A percentile compares a stretch with the other conserved stretches of the same genome.
These are phyloP conservation scores for Sterrhoptilus dennistouni DNA, from an alignment of 2,113 vertebrate species.

Conservation along the genomic window DNA sequence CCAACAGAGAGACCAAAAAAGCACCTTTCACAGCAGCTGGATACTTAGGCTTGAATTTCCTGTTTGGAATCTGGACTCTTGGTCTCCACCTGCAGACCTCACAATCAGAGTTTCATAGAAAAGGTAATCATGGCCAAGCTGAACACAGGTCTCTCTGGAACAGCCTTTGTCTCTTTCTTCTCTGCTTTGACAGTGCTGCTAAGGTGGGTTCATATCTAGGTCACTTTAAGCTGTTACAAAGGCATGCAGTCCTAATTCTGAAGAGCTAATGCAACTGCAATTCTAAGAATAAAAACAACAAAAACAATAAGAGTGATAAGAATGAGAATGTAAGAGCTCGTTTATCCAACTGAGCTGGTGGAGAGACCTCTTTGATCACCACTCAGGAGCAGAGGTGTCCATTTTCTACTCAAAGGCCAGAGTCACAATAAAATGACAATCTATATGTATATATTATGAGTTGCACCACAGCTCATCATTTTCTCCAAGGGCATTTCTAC, in stretches of 20 bases:
- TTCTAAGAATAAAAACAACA: not conserved
- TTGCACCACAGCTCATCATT: accelerated
- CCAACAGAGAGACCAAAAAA: not conserved
- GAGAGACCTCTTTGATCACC: not conserved
- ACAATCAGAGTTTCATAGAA: not conserved
- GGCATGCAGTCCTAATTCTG: not conserved
- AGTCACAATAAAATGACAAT: not conserved
- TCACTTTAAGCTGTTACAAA: not conserved
- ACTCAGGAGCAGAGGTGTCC: not conserved
- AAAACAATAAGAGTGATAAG: not conserved
- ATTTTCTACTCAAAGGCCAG: not conserved
- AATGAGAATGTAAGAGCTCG: not conserved
- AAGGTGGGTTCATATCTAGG: not conserved
- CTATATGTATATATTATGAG: not conserved
- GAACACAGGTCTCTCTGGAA: accelerated
- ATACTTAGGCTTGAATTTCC: not conserved
- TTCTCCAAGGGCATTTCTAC: not conserved
- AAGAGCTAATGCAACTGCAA: not conserved
- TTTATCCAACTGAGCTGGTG: not conserved
- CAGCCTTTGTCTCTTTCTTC: not conserved
- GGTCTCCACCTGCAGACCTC: not conserved
- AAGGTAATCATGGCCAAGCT: not conserved
- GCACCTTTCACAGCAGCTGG: not conserved
- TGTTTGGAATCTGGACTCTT: not conserved
- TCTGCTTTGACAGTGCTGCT: not conserved